Base-by-base conservation (phyloP, 1,140 invertebrate species). In the Drosophila littoralis region DNA sequence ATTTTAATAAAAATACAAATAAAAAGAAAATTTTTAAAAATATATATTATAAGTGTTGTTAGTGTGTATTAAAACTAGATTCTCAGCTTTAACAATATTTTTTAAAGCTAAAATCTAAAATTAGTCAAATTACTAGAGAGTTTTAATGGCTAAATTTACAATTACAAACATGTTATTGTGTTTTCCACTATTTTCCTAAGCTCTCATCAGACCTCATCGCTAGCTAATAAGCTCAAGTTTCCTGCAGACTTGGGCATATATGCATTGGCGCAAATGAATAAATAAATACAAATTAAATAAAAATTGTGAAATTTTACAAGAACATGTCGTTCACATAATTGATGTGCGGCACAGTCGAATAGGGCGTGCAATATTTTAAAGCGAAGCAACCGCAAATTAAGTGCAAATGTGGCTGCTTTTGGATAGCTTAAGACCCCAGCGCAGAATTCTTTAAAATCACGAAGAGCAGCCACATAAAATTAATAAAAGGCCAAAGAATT, bases 241-340 rank as follows among this genome's bases (percentile, higher is more conserved):
- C 1, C 7, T 7, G 7, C 22, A 46, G 17, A 40, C 45, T 77
- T 46, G 40, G 40, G 35, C 52, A 77, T 61, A 59, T 77, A 67
- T 77, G 64, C 61, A 68, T 64, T 68, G 78, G 52, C 64, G 65
- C 82, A 67, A 73, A 79, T 82, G 79, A 88, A 88, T 86, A 88
- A 79, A 82, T 86, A 69, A 86, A 82, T 81, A 68, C 59, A 74
- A 82, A 86, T 86, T 88, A 86, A 82, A 88, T 79, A 68, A 79
- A 88, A 82, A 77, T 64, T 76, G 71, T 69, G 35, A 67, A 68
- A 64, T 66, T 75, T 15, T 12, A 64, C 61, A 74, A 77, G 60
- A 85, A 74, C 64, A 65, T n/a, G n/a, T n/a, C n/a, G n/a, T n/a
- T 43, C 60, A 70, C 65, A 71, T 86, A 79, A 88, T 76, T 82